Evolutionary conservation across 1,140 invertebrate genomes (phyloP).

Genomic region (Eriocheir sinensis): DNA sequence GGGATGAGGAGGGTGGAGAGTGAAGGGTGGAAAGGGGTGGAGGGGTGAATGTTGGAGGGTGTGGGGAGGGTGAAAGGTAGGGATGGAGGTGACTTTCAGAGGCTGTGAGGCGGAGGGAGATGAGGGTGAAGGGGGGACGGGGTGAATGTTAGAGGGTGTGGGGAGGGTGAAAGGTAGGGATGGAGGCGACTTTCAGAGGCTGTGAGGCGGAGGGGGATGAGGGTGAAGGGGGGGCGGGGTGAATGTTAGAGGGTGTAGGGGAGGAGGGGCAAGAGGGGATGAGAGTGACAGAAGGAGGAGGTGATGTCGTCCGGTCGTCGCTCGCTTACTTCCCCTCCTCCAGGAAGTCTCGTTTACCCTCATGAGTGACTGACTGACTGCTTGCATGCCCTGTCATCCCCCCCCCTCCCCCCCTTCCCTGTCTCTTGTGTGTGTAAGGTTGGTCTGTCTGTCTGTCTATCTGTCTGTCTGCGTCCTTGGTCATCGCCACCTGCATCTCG

Average conservation of each 20-base stretch:
- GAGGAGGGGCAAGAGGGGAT: background rate
- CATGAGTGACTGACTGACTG: background rate
- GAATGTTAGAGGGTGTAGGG: background rate
- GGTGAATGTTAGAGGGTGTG: background rate
- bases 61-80: background rate
- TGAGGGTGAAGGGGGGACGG: background rate
- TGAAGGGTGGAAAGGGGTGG: background rate
- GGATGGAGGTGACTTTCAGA: no score
- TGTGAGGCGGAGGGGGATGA: no score
- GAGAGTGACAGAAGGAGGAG: slow-evolving; percentile 2
- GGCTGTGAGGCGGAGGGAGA: no score
- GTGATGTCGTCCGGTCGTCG: background rate
- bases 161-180: background rate
- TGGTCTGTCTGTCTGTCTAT: no score
- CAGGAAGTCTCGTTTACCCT: background rate
- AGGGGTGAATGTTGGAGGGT: background rate
- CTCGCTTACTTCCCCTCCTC: slow-evolving; percentile 9
- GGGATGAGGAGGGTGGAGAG: background rate
- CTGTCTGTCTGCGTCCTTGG: no score
- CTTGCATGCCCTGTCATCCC: no score
- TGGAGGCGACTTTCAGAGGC: no score
- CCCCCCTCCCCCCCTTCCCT: no score
- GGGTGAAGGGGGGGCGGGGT: background rate
- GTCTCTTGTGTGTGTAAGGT: no score
- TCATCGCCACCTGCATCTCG: no score